A percentile compares a stretch with the other conserved stretches of the same genome.
Conservation (phyloP, 2,113 vertebrate genomes). For the Eolophus roseicapilla region DNA sequence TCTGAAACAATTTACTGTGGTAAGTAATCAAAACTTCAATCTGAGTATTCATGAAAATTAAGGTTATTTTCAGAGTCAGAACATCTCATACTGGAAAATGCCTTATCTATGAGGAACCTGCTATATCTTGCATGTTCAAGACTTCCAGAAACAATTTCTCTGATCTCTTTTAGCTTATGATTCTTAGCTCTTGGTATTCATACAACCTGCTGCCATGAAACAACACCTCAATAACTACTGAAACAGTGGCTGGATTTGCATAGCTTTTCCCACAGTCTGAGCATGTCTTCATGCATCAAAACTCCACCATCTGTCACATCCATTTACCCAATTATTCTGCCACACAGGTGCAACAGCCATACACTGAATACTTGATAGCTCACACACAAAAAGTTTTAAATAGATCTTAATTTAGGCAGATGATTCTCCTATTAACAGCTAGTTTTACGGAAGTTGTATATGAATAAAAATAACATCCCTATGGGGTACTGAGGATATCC, state of each 20-base stretch:
- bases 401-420: slow-evolving; percentile 2
- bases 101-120: not conserved
- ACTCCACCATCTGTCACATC: slow-evolving; percentile 47
- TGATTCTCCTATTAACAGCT: not conserved
- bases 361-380: not conserved
- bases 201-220: not conserved
- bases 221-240: not conserved
- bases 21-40: not conserved
- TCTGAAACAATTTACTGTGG: not conserved
- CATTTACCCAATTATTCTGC: not conserved
- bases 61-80: not conserved
- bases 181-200: not conserved
- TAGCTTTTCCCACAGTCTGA: slow-evolving; percentile 22
- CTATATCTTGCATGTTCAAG: not conserved
- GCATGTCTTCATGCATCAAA: slow-evolving; percentile 29
- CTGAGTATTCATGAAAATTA: not conserved
- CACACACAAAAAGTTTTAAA: not conserved
- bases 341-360: slow-evolving; percentile 40
- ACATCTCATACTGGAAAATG: not conserved
- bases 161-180: not conserved
- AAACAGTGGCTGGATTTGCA: not conserved
- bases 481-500: not conserved
- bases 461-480: not conserved
- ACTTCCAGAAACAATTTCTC: not conserved
- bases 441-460: not conserved